phyloP scores from a whole-genome alignment of 2,797 vertebrate genomes.

The Selene dorsalis region DNA sequence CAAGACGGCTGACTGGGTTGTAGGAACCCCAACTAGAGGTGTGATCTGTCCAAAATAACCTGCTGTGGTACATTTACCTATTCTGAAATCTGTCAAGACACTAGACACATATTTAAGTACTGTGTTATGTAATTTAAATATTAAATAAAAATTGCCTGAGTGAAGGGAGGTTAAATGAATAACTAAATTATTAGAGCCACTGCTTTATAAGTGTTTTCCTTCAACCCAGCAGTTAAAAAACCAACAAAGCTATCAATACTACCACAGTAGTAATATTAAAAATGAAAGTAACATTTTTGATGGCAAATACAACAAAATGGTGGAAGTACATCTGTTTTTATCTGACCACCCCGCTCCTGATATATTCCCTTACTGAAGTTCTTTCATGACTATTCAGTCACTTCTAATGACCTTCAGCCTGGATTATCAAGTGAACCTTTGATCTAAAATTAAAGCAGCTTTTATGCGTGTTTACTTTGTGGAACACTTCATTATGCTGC shows the following conservation, averaged over 20 bases:
- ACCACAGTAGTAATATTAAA: too few species aligned
- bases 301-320: too few species aligned
- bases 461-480: not conserved
- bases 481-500: not conserved
- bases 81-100: not conserved
- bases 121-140: not conserved
- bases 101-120: not conserved
- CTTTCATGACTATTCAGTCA: not conserved
- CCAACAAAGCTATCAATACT: too few species aligned
- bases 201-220: too few species aligned
- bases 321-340: too few species aligned
- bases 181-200: too few species aligned
- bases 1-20: slow-evolving; percentile 1
- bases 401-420: not conserved
- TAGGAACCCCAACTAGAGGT: not conserved
- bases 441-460: not conserved
- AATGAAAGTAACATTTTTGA: too few species aligned
- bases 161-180: too few species aligned
- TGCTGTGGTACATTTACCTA: not conserved
- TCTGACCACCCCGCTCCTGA: too few species aligned
- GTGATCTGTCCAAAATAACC: not conserved
- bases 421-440: not conserved
- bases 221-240: too few species aligned
- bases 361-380: not conserved
- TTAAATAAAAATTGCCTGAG: not conserved